Percentiles rank a stretch among this genome's conserved stretches.
These are phyloP conservation scores for Lasioglossum lativentre DNA, from an alignment of 2,888 invertebrate species.

Conservation along the genomic window DNA sequence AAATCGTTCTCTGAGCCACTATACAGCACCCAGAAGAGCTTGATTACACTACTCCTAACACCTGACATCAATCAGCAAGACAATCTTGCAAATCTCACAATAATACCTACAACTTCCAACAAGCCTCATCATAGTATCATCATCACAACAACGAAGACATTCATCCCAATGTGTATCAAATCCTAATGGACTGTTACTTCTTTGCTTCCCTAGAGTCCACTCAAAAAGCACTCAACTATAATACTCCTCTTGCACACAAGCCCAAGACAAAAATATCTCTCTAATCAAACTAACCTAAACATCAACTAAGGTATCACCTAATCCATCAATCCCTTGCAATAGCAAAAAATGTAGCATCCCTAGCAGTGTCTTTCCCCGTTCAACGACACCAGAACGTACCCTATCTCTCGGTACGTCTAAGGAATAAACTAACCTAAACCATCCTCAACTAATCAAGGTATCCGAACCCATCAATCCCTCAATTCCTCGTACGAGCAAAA, in stretches of 20 bases:
- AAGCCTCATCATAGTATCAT: not conserved
- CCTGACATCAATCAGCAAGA: not conserved
- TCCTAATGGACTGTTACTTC: not conserved
- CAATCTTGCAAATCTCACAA: not conserved
- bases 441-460: not conserved
- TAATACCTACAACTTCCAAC: not conserved
- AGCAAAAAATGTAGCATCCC: not conserved
- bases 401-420: not conserved
- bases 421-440: not conserved
- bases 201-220: not conserved
- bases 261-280: not conserved
- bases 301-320: not conserved
- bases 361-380: not conserved
- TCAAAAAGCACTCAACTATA: not conserved
- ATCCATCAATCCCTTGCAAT: not conserved
- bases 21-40: not conserved
- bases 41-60: not conserved
- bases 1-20: not conserved
- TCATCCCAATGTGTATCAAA: not conserved
- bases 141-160: not conserved
- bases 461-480: not conserved
- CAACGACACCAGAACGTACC: constrained; percentile 24
- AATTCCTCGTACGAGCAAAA: not conserved
- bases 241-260: not conserved
- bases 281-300: not conserved